Conservation (phyloP, 1,140 invertebrate species). For the Ceratosolen fusciceps region DNA sequence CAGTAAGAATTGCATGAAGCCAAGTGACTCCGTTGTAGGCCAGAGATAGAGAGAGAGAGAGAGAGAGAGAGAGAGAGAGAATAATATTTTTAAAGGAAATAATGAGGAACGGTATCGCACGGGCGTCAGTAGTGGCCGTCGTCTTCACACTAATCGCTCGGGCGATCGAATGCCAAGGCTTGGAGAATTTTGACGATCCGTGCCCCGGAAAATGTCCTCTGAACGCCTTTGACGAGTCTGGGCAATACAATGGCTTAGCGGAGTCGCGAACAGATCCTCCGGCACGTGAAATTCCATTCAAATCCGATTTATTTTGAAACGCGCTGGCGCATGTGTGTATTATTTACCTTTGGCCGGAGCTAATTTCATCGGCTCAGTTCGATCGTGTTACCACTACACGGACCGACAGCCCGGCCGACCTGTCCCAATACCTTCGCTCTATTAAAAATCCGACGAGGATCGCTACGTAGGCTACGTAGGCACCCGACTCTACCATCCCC, state of each 20-base stretch:
- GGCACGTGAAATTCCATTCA: background rate
- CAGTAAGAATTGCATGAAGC: no score
- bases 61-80: background rate
- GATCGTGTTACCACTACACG: no score
- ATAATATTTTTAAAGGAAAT: background rate
- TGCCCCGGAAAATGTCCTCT: conserved; percentile 37
- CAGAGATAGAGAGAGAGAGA: no score
- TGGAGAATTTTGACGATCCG: conserved; percentile 4
- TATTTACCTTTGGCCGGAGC: no score
- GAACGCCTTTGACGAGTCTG: conserved; percentile 22
- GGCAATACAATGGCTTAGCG: conserved; percentile 36
- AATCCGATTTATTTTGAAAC: conserved; percentile 39
- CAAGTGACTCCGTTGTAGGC: no score
- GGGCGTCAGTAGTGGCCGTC: conserved; percentile 34
- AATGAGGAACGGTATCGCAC: background rate
- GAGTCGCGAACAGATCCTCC: conserved; percentile 33
- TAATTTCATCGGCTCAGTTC: no score
- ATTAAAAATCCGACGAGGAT: background rate
- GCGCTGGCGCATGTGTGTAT: background rate
- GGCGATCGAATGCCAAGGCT: conserved; percentile 42
- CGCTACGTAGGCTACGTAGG: no score
- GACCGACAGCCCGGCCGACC: no score
- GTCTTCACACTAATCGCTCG: conserved; percentile 21
- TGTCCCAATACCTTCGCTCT: no score
- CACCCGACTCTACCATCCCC: no score